Evolutionary conservation across 2,113 vertebrate genomes (phyloP).

Genomic region (Sakesphorus luctuosus): DNA sequence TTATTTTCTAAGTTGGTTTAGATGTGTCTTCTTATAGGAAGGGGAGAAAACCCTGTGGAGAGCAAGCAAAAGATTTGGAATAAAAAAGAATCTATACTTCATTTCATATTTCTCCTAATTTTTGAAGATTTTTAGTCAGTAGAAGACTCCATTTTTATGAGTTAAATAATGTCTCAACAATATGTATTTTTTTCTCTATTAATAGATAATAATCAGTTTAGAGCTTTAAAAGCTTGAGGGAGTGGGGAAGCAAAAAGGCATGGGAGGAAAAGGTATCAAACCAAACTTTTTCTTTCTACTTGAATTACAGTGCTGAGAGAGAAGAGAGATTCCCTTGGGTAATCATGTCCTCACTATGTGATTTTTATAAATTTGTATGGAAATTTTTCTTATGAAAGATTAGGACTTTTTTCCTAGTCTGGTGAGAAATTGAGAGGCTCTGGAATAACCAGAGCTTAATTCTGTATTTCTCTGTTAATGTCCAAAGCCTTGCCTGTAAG

Average conservation of each 20-base stretch:
- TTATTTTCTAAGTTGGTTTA: neutral
- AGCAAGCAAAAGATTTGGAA: neutral
- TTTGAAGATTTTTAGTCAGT: neutral
- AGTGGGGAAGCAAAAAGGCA: neutral
- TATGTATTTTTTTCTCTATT: neutral
- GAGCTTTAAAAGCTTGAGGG: neutral
- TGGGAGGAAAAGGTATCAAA: neutral
- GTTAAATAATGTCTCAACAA: neutral
- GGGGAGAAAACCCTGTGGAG: neutral
- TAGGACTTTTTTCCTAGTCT: neutral
- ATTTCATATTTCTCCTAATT: neutral
- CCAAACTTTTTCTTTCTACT: neutral
- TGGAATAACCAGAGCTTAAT: neutral
- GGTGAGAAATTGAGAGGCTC: neutral
- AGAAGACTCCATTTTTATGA: neutral
- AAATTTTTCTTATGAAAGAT: neutral
- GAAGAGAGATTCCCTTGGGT: neutral
- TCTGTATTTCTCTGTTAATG: neutral
- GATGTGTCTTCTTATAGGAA: neutral
- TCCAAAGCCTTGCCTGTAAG: neutral
- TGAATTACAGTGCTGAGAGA: neutral
- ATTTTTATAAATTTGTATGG: neutral
- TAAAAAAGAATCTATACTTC: neutral
- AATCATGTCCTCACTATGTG: neutral
- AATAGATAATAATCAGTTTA: neutral